These are phyloP conservation scores for Hycleus phaleratus DNA, from an alignment of 1,140 invertebrate species.

Conservation along the genomic window DNA sequence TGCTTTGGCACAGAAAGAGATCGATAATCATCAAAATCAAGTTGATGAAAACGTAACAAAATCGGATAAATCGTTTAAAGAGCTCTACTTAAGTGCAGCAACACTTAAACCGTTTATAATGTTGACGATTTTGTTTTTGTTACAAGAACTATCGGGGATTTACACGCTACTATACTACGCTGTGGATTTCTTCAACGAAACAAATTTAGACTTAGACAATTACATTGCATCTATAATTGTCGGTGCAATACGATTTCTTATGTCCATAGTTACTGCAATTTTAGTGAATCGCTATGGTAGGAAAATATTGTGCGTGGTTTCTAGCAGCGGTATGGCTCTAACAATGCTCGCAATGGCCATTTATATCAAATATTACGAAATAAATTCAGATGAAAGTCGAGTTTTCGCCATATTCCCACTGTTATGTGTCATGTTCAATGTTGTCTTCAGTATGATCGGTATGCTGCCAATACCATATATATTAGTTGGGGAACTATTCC, in stretches of 20 bases:
- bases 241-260: conserved; percentile 57
- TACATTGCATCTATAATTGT: conserved; percentile 67
- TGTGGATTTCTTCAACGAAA: conserved; percentile 59
- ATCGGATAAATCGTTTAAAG: not conserved
- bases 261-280: conserved; percentile 57
- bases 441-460: conserved; percentile 64
- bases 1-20: conserved; percentile 48
- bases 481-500: conserved; percentile 67
- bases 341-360: conserved; percentile 51
- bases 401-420: conserved; percentile 51
- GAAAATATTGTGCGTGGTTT: conserved; percentile 56
- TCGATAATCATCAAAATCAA: conserved; percentile 42
- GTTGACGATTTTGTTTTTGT: conserved; percentile 55
- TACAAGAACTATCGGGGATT: conserved; percentile 64
- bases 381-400: conserved; percentile 37
- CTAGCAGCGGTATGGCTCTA: conserved; percentile 54
- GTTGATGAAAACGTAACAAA: not conserved
- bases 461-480: conserved; percentile 68
- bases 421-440: conserved; percentile 56
- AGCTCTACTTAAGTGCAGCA: conserved; percentile 33
- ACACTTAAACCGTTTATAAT: conserved; percentile 58
- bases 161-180: conserved; percentile 73
- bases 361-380: conserved; percentile 43
- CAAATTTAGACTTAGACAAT: conserved; percentile 58
- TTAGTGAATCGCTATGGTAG: conserved; percentile 64